phyloP scores from a whole-genome alignment of 2,797 vertebrate genomes.

The Myotis vivesi region DNA sequence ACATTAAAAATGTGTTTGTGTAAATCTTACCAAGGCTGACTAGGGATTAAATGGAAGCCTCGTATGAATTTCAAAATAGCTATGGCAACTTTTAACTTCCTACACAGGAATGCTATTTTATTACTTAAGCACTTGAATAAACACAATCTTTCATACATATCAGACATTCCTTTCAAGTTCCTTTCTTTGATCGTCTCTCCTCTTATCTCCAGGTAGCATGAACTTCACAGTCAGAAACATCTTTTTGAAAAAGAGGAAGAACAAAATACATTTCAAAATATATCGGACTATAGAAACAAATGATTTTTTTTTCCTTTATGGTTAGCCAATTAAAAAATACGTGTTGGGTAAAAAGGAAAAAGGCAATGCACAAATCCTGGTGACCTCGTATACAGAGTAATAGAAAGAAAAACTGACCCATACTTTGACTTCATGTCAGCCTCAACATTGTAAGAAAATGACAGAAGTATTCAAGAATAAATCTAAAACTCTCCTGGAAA shows the following conservation, averaged over 20 bases:
- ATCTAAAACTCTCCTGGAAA: neutral
- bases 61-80: conserved; percentile 29
- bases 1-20: conserved; percentile 29
- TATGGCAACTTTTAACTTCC: conserved; percentile 2
- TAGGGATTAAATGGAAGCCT: conserved; percentile 43
- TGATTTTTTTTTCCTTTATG: neutral
- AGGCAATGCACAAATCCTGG: neutral
- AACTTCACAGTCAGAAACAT: neutral
- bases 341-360: neutral
- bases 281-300: neutral
- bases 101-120: neutral
- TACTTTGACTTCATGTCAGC: neutral
- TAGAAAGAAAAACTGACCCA: neutral
- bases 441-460: neutral
- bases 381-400: neutral
- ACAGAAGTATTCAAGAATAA: neutral
- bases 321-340: neutral
- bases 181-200: neutral
- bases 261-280: conserved; percentile 42
- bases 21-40: neutral
- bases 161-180: conserved; percentile 37
- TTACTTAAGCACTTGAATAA: conserved; percentile 16
- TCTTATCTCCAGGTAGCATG: conserved; percentile 16
- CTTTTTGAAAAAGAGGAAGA: neutral
- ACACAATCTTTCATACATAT: conserved; percentile 40